Conservation (phyloP, 2,113 vertebrate genomes). For the Ancistrus triradiatus region DNA sequence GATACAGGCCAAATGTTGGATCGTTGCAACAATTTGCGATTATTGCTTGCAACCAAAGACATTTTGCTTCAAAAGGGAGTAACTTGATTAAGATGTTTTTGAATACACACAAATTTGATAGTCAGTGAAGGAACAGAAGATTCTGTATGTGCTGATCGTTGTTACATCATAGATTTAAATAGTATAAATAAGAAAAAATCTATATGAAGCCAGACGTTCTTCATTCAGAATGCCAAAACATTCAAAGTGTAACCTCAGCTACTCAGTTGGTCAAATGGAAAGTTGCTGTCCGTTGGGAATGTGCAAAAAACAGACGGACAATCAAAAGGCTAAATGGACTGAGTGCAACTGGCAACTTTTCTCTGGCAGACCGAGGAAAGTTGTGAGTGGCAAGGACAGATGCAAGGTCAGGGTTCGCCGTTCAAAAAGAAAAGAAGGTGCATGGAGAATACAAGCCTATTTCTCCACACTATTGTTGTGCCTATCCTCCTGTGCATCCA, state of each 20-base stretch:
- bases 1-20: too few relatives aligned
- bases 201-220: too few relatives aligned
- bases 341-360: constrained; percentile 16
- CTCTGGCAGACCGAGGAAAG: constrained; percentile 23
- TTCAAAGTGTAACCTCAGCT: too few relatives aligned
- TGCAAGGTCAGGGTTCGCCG: constrained; percentile 78
- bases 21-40: too few relatives aligned
- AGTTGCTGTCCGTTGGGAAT: constrained; percentile 21
- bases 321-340: constrained; percentile 14
- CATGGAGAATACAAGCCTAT: constrained; percentile 74
- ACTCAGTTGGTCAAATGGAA: not conserved
- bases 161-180: too few relatives aligned
- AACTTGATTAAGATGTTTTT: too few relatives aligned
- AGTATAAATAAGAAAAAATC: too few relatives aligned
- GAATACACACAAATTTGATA: too few relatives aligned
- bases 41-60: too few relatives aligned
- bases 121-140: too few relatives aligned
- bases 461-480: constrained; percentile 72
- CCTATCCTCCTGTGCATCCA: constrained; percentile 82
- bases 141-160: too few relatives aligned
- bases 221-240: not conserved
- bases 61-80: too few relatives aligned
- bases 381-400: constrained; percentile 74
- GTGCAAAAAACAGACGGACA: not conserved
- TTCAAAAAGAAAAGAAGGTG: constrained; percentile 64